These are phyloP conservation scores for Seladonia tumulorum DNA, from an alignment of 2,888 invertebrate species.

Conservation along the genomic window DNA sequence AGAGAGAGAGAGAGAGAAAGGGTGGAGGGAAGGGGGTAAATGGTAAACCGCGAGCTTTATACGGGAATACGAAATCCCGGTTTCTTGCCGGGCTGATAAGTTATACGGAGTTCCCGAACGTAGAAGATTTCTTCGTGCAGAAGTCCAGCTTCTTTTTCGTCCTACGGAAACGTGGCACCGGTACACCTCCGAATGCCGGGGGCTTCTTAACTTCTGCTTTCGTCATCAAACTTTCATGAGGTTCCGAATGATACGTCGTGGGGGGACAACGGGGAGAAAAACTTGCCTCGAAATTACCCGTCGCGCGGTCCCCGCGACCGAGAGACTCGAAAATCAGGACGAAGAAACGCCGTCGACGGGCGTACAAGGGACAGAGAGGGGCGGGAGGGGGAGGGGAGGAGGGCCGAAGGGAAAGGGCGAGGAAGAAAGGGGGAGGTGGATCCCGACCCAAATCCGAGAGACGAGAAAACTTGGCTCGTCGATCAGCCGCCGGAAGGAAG, in stretches of 20 bases:
- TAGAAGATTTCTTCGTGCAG: constrained; percentile 47
- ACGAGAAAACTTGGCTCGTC: constrained; percentile 83
- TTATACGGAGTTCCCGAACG: constrained; percentile 61
- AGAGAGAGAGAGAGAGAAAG: background rate
- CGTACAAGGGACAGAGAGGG: constrained; percentile 1
- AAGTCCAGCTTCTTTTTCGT: constrained; percentile 58
- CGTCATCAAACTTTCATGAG: constrained; percentile 81
- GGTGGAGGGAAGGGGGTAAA: background rate
- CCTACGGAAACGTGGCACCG: constrained; percentile 64
- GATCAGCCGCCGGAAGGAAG: constrained; percentile 83
- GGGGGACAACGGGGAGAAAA: constrained; percentile 56
- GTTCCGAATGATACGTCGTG: constrained; percentile 70
- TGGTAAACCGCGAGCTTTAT: constrained; percentile 43
- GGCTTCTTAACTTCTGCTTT: constrained; percentile 71
- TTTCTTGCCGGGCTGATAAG: constrained; percentile 64
- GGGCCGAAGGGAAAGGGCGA: constrained; percentile 58
- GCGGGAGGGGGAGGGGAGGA: constrained; percentile 26
- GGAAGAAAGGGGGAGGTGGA: constrained; percentile 66
- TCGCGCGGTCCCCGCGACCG: constrained; percentile 48
- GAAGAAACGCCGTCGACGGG: constrained; percentile 44
- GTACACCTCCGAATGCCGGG: constrained; percentile 62
- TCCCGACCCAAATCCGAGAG: constrained; percentile 82
- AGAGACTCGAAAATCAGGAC: constrained; percentile 57
- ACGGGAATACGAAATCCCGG: constrained; percentile 50
- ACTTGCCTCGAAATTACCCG: constrained; percentile 72